Evolutionary conservation across 2,797 vertebrate species (phyloP), one percentile per base, ranked within the genome.

Genomic region (Acrocephalus scirpaceus): DNA sequence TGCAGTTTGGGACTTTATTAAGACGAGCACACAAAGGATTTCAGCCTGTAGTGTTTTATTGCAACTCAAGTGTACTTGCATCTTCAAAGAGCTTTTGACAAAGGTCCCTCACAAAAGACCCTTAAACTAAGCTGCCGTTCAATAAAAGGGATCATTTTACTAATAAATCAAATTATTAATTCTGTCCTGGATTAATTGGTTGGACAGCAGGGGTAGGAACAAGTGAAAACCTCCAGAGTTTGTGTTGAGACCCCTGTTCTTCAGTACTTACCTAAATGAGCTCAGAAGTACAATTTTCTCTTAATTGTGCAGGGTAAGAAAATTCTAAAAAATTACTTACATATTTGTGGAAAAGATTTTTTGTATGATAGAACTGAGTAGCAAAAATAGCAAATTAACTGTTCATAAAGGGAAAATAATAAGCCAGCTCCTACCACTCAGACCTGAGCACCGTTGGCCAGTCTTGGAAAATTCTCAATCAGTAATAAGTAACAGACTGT

Each of bases 81-180:
- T 88, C 50, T 92, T 88, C 79, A 86, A 94, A 91, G 72, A 70
- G 50, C 48, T 88, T 85, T 92, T 73, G 57, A 79, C 32, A 88
- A 73, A 86, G 34, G 26, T 54, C 27, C 29, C 16, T 69, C 69
- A 76, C 65, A 74, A 73, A 91, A 34, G 25, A 74, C 38, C 16
- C 27, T 69, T 82, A 87, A 87, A 74, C 34, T 54, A 45, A 84
- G 12, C 38, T 75, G 36, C 7, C 16, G 32, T 48, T 29, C 45
- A 65, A n/a, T 74, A 84, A 77, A 90, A 84, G 21, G 50, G 21
- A 72, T 74, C 3, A 54, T 81, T 74, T 86, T 53, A 77, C 30
- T 66, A 44, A 92, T 57, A 93, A 77, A 80, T 77, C 9, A 54
- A 53, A n/a, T 81, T 65, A 77, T 74, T 66, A 74, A 38, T 80